Conservation (phyloP, 2,113 vertebrate species). For the Tor tambroides region DNA sequence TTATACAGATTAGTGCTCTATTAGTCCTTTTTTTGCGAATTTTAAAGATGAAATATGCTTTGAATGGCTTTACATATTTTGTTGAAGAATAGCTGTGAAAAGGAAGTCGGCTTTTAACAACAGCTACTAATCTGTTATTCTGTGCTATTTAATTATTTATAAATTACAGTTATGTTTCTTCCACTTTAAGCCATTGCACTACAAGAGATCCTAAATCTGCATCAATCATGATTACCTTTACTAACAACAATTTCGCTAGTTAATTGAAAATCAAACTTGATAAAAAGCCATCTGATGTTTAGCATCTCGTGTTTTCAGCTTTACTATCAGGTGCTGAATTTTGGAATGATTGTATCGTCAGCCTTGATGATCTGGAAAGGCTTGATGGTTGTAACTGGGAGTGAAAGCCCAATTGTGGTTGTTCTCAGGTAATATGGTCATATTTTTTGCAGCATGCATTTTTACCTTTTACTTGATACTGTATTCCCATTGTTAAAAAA, state of each 20-base stretch:
- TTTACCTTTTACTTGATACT: neutral
- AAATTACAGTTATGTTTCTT: neutral
- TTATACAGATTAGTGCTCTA: neutral
- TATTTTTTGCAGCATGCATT: neutral
- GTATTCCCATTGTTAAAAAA: neutral
- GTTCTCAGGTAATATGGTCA: conserved; percentile 86
- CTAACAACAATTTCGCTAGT: neutral
- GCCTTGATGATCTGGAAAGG: conserved; percentile 99
- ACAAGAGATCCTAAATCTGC: neutral
- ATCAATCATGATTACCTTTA: neutral
- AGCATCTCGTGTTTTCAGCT: conserved; percentile 75
- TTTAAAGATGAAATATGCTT: neutral
- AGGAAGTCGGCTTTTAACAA: neutral
- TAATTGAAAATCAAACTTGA: neutral
- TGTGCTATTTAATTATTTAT: neutral
- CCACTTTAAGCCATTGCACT: neutral
- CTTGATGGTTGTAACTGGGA: conserved; percentile 97
- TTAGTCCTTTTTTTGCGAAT: neutral
- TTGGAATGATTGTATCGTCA: conserved; percentile 99
- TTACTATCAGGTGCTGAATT: conserved; percentile 98
- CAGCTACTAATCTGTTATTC: conserved; percentile 6
- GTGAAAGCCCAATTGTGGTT: conserved; percentile 97
- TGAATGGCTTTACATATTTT: neutral
- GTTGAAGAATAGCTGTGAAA: neutral
- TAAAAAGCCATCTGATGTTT: neutral